These are phyloP conservation scores for Philereme transversata DNA, from an alignment of 2,888 invertebrate genomes.

Conservation along the genomic window DNA sequence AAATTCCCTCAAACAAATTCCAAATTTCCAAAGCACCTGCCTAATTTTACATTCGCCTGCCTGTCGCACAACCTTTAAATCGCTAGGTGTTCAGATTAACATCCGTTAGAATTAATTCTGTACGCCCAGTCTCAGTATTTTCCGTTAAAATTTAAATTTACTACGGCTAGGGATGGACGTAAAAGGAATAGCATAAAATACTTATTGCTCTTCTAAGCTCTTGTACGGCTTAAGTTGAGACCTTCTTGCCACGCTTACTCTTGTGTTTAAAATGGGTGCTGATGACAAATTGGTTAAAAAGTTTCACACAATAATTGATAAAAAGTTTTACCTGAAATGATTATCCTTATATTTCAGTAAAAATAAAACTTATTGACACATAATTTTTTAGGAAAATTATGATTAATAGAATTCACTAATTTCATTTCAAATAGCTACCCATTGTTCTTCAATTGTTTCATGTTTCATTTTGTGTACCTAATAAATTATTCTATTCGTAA, in stretches of 20 bases:
- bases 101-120: slow-evolving; percentile 61
- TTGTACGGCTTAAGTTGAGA: neutral
- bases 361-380: too few relatives aligned
- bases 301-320: too few relatives aligned
- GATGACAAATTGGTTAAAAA: too few relatives aligned
- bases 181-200: neutral
- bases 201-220: neutral
- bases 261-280: neutral
- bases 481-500: too few relatives aligned
- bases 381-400: too few relatives aligned
- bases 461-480: too few relatives aligned
- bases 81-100: slow-evolving; percentile 59
- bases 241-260: neutral
- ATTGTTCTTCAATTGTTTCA: too few relatives aligned
- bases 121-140: slow-evolving; percentile 44
- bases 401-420: too few relatives aligned
- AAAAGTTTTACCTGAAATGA: too few relatives aligned
- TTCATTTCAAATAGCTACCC: too few relatives aligned
- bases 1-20: slow-evolving; percentile 15
- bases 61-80: slow-evolving; percentile 47
- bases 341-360: too few relatives aligned
- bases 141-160: slow-evolving; percentile 48
- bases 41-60: slow-evolving; percentile 42
- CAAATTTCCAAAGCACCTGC: slow-evolving; percentile 27
- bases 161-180: slow-evolving; percentile 37